A percentile compares a stretch with the other conserved stretches of the same genome.
These are phyloP conservation scores for Lepidostoma basale DNA, from an alignment of 1,140 invertebrate species.

Conservation along the genomic window DNA sequence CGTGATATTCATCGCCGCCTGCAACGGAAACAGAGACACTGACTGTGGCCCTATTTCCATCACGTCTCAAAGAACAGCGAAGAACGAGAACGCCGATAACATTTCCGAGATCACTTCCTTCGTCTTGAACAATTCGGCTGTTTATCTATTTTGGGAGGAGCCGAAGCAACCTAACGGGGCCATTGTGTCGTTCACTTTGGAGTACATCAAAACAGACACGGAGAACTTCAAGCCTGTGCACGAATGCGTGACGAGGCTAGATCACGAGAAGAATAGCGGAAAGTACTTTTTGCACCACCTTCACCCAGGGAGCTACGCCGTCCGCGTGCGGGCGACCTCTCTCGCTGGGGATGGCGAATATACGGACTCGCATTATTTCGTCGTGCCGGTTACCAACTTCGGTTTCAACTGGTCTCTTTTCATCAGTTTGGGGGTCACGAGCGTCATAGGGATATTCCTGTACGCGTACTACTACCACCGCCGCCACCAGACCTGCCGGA, in stretches of 20 bases:
- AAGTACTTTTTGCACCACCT: constrained; percentile 50
- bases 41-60: constrained; percentile 37
- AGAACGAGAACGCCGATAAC: constrained; percentile 49
- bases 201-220: constrained; percentile 58
- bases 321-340: constrained; percentile 67
- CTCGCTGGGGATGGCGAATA: constrained; percentile 65
- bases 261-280: constrained; percentile 45
- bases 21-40: constrained; percentile 50
- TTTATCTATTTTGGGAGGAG: constrained; percentile 64
- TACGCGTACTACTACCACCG: constrained; percentile 1
- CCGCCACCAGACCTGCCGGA: neutral
- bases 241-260: constrained; percentile 56
- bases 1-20: constrained; percentile 60
- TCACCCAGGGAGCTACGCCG: constrained; percentile 67
- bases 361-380: constrained; percentile 49
- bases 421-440: neutral
- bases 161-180: constrained; percentile 68
- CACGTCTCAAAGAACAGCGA: constrained; percentile 23
- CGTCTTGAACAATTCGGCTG: constrained; percentile 49
- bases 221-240: constrained; percentile 38
- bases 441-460: neutral
- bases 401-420: constrained; percentile 20
- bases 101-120: constrained; percentile 48
- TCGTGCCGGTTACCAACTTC: neutral
- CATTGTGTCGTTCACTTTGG: constrained; percentile 66